Evolutionary conservation across 2,113 vertebrate species (phyloP), one percentile per base, ranked within the genome.

Genomic region (Eira barbara): DNA sequence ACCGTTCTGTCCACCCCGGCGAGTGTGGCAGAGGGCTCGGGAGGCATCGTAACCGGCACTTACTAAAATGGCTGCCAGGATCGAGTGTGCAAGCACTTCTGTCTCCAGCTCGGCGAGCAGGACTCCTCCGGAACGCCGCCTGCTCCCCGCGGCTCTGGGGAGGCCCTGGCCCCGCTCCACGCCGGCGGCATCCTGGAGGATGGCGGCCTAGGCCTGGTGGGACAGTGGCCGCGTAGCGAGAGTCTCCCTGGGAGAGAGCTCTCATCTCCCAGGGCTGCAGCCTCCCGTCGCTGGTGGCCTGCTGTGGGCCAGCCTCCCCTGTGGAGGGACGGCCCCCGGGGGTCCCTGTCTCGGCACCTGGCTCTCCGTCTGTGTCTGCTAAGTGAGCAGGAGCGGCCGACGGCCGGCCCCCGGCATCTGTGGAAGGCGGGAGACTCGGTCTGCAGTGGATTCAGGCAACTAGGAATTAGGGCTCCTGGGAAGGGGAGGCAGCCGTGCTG

Each of bases 111-210:
- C 6, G 57, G 36, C 0, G 1, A 47, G 52, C 4, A 2, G 47
- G 67, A 6, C 55, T 61, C 25, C 89, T 85, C 65, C 8, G 9
- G 65, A 18, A 10, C 10, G 31, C 49, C 61, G 10, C 55, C 14
- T 0, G 31, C 61, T 10, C 69, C 69, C 49, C 1, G 0, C 1
- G 36, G 80, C 57, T 23, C 10, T 4, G 0, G 15, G 79, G 45
- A 52, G 71, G 61, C 73, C 25, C 9, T 1, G 27, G 7, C 71
- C 74, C 82, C 2, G 5, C 34, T 4, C 6, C 0, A 1, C 7
- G 15, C 34, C 63, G 2, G 29, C 18, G 0, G 10, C 5, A 0
- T 3, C 71, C 59, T 2, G 0, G 0, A 6, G 39, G 1, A 0
- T 1, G 17, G 42, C 0, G 0, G 17, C 2, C 29, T 17, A 15